phyloP scores from a whole-genome alignment of 2,797 vertebrate genomes.

The Falco rusticolus region DNA sequence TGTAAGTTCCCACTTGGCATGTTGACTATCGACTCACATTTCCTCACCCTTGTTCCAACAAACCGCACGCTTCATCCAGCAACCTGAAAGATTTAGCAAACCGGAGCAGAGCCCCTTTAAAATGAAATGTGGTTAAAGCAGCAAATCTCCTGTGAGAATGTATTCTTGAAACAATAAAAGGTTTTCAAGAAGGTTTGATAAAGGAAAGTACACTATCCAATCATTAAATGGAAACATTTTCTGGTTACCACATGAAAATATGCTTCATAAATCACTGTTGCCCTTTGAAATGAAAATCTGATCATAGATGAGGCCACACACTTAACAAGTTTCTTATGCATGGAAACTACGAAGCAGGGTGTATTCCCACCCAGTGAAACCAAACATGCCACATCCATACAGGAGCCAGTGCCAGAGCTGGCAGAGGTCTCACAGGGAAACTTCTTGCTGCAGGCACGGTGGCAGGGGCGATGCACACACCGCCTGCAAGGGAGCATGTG shows the following conservation, averaged over 20 bases:
- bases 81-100: not conserved
- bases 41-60: not conserved
- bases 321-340: not conserved
- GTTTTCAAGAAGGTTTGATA: slow-evolving; percentile 16
- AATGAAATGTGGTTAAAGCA: not conserved
- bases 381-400: not conserved
- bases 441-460: not conserved
- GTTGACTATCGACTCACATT: not conserved
- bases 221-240: slow-evolving; percentile 36
- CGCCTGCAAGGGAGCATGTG: rapidly evolving
- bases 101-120: not conserved
- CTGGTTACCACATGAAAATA: slow-evolving; percentile 28
- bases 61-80: not conserved
- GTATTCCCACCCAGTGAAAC: not conserved
- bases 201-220: not conserved
- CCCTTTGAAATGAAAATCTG: not conserved
- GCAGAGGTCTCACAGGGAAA: not conserved
- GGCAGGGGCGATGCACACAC: not conserved
- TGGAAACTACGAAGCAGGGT: not conserved
- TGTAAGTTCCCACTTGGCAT: not conserved
- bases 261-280: slow-evolving; percentile 25
- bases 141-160: not conserved
- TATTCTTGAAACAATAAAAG: not conserved
- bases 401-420: not conserved
- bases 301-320: not conserved